phyloP scores from a whole-genome alignment of 1,140 invertebrate genomes.

The Papilio glaucus region DNA sequence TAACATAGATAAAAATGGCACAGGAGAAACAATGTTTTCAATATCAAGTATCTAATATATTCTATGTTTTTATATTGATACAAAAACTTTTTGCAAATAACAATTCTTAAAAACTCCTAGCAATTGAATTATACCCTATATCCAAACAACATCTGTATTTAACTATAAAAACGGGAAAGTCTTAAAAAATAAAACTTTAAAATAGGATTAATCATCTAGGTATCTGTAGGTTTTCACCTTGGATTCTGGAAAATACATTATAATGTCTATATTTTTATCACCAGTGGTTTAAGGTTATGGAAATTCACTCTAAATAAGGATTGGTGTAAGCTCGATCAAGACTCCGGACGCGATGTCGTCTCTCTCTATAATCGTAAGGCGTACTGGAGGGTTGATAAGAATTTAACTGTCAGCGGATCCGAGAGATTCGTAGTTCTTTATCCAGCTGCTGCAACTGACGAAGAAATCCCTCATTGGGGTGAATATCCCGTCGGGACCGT shows the following conservation, averaged over 20 bases:
- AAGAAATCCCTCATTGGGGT: conserved; percentile 92
- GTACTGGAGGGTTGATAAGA: conserved; percentile 54
- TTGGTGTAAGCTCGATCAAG: conserved; percentile 65
- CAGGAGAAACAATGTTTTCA: conserved; percentile 27
- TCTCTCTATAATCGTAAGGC: conserved; percentile 50
- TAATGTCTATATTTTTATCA: not conserved
- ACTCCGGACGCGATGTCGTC: conserved; percentile 62
- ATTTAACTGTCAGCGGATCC: conserved; percentile 72
- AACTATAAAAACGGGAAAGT: conserved; percentile 6
- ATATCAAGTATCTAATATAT: conserved; percentile 12
- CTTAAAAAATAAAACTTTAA: conserved; percentile 18
- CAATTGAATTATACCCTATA: conserved; percentile 2
- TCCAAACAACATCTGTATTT: conserved; percentile 2
- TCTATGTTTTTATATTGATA: conserved; percentile 14
- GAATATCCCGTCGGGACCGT: conserved; percentile 87
- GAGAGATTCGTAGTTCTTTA: conserved; percentile 82
- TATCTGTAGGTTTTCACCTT: not conserved
- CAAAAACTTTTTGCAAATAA: not conserved
- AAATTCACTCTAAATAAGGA: conserved; percentile 52
- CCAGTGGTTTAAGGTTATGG: not conserved
- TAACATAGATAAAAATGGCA: conserved; percentile 30
- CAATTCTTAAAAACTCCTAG: not conserved
- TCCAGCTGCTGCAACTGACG: conserved; percentile 89
- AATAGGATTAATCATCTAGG: not conserved
- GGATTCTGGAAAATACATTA: not conserved